A percentile compares a stretch with the other conserved stretches of the same genome.
These are phyloP conservation scores for Pristionchus arcanus DNA, from an alignment of 2,888 invertebrate species.

Conservation along the genomic window DNA sequence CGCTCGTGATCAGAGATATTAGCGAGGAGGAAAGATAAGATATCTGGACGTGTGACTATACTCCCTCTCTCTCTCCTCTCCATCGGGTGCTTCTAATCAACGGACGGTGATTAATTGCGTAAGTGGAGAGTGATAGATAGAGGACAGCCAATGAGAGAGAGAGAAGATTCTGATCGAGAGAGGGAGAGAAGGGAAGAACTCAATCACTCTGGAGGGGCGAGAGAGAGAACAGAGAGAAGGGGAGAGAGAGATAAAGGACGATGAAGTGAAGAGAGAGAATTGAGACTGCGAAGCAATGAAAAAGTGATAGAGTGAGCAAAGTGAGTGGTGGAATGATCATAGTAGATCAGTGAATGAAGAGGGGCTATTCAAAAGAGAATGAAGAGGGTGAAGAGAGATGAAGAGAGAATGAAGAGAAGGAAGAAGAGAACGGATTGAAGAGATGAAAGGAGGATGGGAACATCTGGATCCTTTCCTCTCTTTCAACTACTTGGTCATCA, in stretches of 20 bases:
- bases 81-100: constrained; percentile 12
- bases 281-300: constrained; percentile 35
- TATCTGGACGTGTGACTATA: neutral
- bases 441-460: constrained; percentile 1
- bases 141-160: neutral
- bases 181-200: neutral
- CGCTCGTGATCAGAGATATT: neutral
- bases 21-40: neutral
- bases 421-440: neutral
- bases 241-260: constrained; percentile 2
- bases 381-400: neutral
- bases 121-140: constrained; percentile 16
- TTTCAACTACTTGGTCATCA: neutral
- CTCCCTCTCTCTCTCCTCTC: neutral
- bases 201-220: constrained; percentile 34
- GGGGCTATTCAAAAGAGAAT: neutral
- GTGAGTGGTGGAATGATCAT: neutral
- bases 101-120: constrained; percentile 7
- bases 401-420: neutral
- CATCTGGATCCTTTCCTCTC: neutral
- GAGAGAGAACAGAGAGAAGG: neutral
- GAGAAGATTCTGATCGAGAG: neutral
- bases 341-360: neutral
- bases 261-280: neutral
- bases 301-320: constrained; percentile 24